phyloP scores from a whole-genome alignment of 2,888 invertebrate genomes.

The Octodonta nipae region DNA sequence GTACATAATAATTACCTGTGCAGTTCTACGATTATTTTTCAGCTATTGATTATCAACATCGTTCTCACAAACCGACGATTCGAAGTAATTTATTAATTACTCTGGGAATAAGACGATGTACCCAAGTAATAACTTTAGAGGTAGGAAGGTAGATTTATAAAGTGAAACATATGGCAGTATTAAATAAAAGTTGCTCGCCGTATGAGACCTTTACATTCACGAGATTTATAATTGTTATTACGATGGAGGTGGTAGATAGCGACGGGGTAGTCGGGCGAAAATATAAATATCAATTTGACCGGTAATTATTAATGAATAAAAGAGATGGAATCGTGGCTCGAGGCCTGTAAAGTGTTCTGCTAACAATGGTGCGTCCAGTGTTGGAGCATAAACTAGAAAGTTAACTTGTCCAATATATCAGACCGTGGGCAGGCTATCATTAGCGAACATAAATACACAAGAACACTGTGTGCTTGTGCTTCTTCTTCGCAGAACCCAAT shows the following conservation, averaged over 20 bases:
- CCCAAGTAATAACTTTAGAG: no score
- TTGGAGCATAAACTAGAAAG: conserved; percentile 29
- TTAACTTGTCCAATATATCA: conserved; percentile 33
- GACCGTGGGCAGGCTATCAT: conserved; percentile 33
- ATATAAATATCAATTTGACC: conserved; percentile 30
- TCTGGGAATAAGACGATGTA: no score
- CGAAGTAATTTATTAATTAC: no score
- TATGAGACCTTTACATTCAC: conserved; percentile 9
- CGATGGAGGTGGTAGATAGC: conserved; percentile 22
- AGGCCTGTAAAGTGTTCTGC: conserved; percentile 31
- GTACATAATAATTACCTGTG: no score
- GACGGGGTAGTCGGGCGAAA: conserved; percentile 21
- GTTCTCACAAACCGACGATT: no score
- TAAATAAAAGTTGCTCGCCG: conserved; percentile 8
- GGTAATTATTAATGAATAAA: conserved; percentile 27
- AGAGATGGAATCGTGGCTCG: conserved; percentile 27
- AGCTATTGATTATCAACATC: no score
- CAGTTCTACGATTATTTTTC: no score
- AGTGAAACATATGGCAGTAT: conserved; percentile 8
- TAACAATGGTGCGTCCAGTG: conserved; percentile 26
- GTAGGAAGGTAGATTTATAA: no score
- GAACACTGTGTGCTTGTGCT: conserved; percentile 12
- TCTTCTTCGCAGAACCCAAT: conserved; percentile 2
- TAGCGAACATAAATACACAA: conserved; percentile 34
- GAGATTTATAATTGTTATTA: conserved; percentile 28